Conservation (phyloP, 2,888 invertebrate genomes). For the Colletes collaris region DNA sequence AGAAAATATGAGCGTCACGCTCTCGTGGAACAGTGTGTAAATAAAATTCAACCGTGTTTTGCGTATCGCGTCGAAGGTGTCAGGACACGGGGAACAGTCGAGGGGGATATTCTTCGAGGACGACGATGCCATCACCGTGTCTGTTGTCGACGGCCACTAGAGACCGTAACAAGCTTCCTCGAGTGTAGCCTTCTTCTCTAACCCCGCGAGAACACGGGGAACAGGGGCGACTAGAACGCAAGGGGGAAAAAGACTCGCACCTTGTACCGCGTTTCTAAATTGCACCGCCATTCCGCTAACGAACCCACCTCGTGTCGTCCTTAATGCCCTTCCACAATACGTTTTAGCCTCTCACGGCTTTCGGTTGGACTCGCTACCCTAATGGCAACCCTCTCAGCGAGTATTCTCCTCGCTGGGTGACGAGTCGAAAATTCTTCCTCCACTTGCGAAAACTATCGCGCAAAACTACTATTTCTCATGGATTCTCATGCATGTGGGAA, state of each 20-base stretch:
- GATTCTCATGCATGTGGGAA: not conserved
- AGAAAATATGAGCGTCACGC: no score
- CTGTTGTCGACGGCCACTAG: slow-evolving; percentile 61
- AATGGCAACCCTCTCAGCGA: slow-evolving; percentile 29
- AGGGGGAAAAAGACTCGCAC: slow-evolving; percentile 18
- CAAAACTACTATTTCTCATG: not conserved
- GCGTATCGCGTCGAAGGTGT: slow-evolving; percentile 22
- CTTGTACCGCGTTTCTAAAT: slow-evolving; percentile 65
- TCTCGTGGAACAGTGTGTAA: no score
- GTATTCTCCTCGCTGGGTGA: slow-evolving; percentile 23
- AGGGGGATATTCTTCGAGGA: slow-evolving; percentile 49
- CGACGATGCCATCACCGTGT: slow-evolving; percentile 51
- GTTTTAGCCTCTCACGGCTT: slow-evolving; percentile 35
- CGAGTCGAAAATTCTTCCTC: slow-evolving; percentile 30
- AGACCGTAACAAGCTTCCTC: slow-evolving; percentile 75
- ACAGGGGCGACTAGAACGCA: not conserved
- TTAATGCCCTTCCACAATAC: slow-evolving; percentile 62
- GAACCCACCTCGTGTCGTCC: slow-evolving; percentile 69
- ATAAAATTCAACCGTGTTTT: not conserved
- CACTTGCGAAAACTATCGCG: slow-evolving; percentile 10
- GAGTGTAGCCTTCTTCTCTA: slow-evolving; percentile 64
- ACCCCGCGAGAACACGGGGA: slow-evolving; percentile 40
- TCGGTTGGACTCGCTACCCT: slow-evolving; percentile 18
- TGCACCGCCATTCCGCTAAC: slow-evolving; percentile 74
- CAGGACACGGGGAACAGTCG: slow-evolving; percentile 28